These are phyloP conservation scores for Sebastes kiyomatsui DNA, from an alignment of 2,797 vertebrate species.

Conservation along the genomic window DNA sequence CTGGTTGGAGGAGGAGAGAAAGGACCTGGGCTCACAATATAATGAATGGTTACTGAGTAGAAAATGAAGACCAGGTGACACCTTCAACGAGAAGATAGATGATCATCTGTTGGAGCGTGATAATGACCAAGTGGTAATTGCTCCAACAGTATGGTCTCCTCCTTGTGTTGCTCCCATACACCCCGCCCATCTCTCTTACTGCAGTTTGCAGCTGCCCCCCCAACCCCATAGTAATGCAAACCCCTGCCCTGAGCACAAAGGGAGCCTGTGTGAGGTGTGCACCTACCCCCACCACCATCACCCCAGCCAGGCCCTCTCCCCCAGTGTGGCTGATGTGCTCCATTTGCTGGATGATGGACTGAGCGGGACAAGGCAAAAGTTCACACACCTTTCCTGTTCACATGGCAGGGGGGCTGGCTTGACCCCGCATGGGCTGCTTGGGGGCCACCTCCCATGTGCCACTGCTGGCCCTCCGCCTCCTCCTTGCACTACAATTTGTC, in stretches of 20 bases:
- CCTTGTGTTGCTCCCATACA: slow-evolving; percentile 38
- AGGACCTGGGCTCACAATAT: slow-evolving; percentile 75
- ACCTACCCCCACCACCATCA: slow-evolving; percentile 45
- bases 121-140: slow-evolving; percentile 90
- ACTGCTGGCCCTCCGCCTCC: slow-evolving; percentile 50
- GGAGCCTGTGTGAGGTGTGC: slow-evolving; percentile 84
- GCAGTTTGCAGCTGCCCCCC: slow-evolving; percentile 49
- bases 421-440: slow-evolving; percentile 82
- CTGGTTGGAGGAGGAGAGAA: slow-evolving; percentile 56
- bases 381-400: slow-evolving; percentile 97
- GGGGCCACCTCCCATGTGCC: slow-evolving; percentile 72
- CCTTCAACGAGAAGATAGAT: slow-evolving; percentile 88
- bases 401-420: slow-evolving; percentile 79
- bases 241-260: slow-evolving; percentile 89
- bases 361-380: slow-evolving; percentile 90
- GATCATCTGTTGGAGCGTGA: slow-evolving; percentile 86
- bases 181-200: slow-evolving; percentile 45
- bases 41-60: slow-evolving; percentile 88
- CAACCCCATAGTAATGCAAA: slow-evolving; percentile 81
- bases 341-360: slow-evolving; percentile 96
- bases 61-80: slow-evolving; percentile 91
- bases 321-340: slow-evolving; percentile 87
- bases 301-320: slow-evolving; percentile 49
- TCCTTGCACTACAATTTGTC: slow-evolving; percentile 69
- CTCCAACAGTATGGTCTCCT: slow-evolving; percentile 78